Conservation (phyloP, 2,888 invertebrate species). For the Chamaedrilus cognettii region DNA sequence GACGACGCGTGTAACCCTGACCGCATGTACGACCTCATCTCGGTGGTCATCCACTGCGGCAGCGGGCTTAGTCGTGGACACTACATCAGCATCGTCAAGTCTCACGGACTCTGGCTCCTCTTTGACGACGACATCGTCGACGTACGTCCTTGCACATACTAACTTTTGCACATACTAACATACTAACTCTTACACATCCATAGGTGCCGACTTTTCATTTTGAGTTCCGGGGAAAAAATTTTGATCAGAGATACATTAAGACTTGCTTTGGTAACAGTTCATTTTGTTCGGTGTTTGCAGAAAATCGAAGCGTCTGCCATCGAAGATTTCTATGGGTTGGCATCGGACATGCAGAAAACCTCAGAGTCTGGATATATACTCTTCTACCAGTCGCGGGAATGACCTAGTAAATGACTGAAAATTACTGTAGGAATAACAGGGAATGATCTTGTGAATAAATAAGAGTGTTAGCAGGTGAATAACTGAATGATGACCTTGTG, state of each 20-base stretch:
- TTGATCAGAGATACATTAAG: too few species aligned
- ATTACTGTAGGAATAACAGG: too few species aligned
- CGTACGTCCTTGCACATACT: slow-evolving; percentile 64
- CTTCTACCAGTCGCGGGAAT: slow-evolving; percentile 72
- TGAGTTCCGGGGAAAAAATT: too few species aligned
- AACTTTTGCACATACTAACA: too few species aligned
- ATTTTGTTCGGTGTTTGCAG: slow-evolving; percentile 66
- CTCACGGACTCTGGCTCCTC: slow-evolving; percentile 98
- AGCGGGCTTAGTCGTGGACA: slow-evolving; percentile 99
- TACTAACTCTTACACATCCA: too few species aligned
- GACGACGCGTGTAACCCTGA: slow-evolving; percentile 99
- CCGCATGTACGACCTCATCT: slow-evolving; percentile 96
- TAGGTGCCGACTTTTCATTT: too few species aligned
- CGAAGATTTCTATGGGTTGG: slow-evolving; percentile 99
- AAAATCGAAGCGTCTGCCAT: slow-evolving; percentile 99
- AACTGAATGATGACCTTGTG: too few species aligned
- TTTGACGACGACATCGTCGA: slow-evolving; percentile 99
- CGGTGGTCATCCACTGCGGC: slow-evolving; percentile 99
- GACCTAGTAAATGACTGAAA: too few species aligned
- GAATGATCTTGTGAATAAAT: too few species aligned
- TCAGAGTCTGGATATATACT: slow-evolving; percentile 99
- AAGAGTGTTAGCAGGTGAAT: too few species aligned
- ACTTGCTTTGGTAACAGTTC: too few species aligned
- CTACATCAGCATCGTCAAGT: slow-evolving; percentile 99
- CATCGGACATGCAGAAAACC: slow-evolving; percentile 96